Evolutionary conservation across 2,797 vertebrate genomes (phyloP), one percentile per base, ranked within the genome.

Genomic region (Pteronotus mesoamericanus): DNA sequence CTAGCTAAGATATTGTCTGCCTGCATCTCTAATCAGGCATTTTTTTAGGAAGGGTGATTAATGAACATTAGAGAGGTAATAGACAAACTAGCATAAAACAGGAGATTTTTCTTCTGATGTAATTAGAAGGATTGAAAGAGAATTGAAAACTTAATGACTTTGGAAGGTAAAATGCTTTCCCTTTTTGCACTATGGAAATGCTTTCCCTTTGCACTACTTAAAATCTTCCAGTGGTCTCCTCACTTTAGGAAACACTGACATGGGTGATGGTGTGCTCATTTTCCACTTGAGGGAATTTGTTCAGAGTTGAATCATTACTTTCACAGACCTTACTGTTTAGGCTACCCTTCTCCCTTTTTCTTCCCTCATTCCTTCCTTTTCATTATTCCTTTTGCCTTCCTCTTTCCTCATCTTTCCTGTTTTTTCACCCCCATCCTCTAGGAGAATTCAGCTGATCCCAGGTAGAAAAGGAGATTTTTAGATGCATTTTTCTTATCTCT

Each of bases 31-130:
- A 46, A 37, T 55, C 19, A 85, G 72, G 34, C 2, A 42, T 90
- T 90, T 64, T 57, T 29, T 69, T 92, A 75, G 37, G 64, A 68
- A 86, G 24, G n/a, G 61, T 82, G 64, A 53, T 79, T 68, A 69
- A 51, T 29, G 64, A 84, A 29, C 51, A 29, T 57, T 82, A 83
- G 59, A 92, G 86, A 83, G 78, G 57, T 74, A 84, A 29, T 44
- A 57, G 39, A 61, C 48, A 59, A 90, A 57, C 37, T 57, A 87
- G 61, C 21, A 80, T 84, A 37, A 86, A 83, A 77, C 9, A 21
- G 42, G 72, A 91, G 42, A 71, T 84, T 83, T 96, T 88, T 82
- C 71, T 93, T 78, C 72, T 89, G 78, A 55, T 82, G 24, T 89
- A 21, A 61, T 88, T 69, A 86, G 69, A 94, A 71, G 90, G 37